Conservation (phyloP, 2,113 vertebrate genomes). For the Laticauda colubrina region DNA sequence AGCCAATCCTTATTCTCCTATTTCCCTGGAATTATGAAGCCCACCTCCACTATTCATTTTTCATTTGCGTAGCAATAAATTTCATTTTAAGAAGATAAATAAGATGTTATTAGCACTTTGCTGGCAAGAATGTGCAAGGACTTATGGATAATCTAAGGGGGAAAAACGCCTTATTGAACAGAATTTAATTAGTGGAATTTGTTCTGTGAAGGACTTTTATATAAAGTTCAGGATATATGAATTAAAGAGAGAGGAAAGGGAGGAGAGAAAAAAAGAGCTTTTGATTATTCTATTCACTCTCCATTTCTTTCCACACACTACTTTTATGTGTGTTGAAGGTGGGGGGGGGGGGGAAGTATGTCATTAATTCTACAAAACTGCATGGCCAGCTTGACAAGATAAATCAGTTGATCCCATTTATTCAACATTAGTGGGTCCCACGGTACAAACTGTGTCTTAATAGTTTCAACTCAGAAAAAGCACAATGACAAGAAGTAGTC, state of each 20-base stretch:
- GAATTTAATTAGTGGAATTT: conserved; percentile 80
- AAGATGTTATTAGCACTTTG: conserved; percentile 74
- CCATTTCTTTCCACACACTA: conserved; percentile 12
- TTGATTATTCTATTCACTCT: conserved; percentile 44
- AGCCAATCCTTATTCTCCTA: conserved; percentile 31
- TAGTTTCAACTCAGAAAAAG: not conserved
- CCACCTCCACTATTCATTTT: conserved; percentile 52
- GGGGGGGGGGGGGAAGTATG: conserved; percentile 16
- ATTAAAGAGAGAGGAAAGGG: conserved; percentile 12
- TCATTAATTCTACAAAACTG: conserved; percentile 31
- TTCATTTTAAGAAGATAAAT: conserved; percentile 74
- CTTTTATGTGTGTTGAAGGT: conserved; percentile 23
- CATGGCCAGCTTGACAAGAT: conserved; percentile 30
- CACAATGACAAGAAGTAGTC: not conserved
- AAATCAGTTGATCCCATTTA: not conserved
- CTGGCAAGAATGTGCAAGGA: conserved; percentile 72
- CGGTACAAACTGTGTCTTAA: not conserved
- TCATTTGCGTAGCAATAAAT: conserved; percentile 70
- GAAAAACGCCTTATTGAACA: conserved; percentile 71
- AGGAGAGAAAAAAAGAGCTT: not conserved
- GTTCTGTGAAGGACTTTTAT: conserved; percentile 73
- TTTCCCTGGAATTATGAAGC: conserved; percentile 58
- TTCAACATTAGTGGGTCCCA: not conserved
- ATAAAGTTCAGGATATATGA: conserved; percentile 72
- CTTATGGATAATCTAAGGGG: conserved; percentile 72